Evolutionary conservation across 2,888 invertebrate species (phyloP), one percentile per base, ranked within the genome.

Genomic region (Sinohyriopsis cumingii): DNA sequence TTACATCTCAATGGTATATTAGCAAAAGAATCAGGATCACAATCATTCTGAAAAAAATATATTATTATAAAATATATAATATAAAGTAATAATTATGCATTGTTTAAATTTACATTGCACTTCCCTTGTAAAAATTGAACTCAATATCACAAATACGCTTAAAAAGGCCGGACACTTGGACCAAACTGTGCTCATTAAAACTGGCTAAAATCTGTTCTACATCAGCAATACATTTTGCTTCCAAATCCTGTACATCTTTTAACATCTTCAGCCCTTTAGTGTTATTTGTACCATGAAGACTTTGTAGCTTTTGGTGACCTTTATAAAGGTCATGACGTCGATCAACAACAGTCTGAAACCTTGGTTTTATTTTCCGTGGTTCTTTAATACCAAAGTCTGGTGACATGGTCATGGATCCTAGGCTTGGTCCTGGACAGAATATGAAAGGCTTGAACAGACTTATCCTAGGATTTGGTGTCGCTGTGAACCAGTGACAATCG

Each of bases 371-470:
- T 80, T 87, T 91, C 81, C 70, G 85, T 22, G 88, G 88, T 77
- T 90, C 89, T 65, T 87, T 84, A 5, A 67, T 75, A 73, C 86
- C 85, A 66, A 79, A 79, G 53, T 73, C 77, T 4, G 93, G 92
- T 73, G 94, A 93, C 77, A 91, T 90, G 1, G 94, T 95, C 12
- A 73, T 57, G 12, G 73, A 65, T 33, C 85, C 85, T n/a, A 80
- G 75, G 45, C 71, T 72, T 9, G 78, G 74, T 20, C 77, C 75
- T 6, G 79, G 76, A 33, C 80, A 93, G 79, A 91, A 91, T 25
- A 91, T 83, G 72, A 95, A 95, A 5, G 95, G 95, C 89, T 95
- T 95, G 90, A 94, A 95, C 55, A 94, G 93, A 0, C 95, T 95
- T 79, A 93, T 91, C 65, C 92, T 91, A 0, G 95, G 94, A 89